Percentiles rank a stretch among this genome's conserved stretches.
Evolutionary conservation across 92 coral and sea anemone species (phyloP).

Genomic region (Porites divaricata): DNA sequence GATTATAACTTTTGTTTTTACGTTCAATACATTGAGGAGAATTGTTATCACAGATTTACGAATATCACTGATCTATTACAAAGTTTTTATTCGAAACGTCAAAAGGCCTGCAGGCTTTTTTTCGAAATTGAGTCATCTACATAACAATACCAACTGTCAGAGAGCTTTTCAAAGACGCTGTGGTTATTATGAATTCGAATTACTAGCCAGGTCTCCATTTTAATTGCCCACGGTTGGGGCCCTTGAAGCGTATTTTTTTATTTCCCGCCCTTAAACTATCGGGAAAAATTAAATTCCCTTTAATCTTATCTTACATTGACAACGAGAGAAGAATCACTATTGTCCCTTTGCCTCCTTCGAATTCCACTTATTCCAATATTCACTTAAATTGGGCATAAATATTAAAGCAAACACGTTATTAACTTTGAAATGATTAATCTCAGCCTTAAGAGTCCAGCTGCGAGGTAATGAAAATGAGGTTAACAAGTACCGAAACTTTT

Average conservation of each 20-base stretch:
- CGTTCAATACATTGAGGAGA: not conserved
- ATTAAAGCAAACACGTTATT: constrained; percentile 92
- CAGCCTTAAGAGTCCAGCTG: constrained; percentile 68
- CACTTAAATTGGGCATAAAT: constrained; percentile 88
- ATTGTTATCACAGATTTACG: not conserved
- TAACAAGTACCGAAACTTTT: constrained; percentile 57
- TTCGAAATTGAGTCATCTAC: constrained; percentile 64
- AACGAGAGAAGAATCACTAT: constrained; percentile 28
- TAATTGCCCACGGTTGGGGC: constrained; percentile 41
- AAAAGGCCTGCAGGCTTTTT: constrained; percentile 55
- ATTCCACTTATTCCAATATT: constrained; percentile 75
- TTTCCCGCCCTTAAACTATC: constrained; percentile 16
- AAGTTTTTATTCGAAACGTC: constrained; percentile 24
- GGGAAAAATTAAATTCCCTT: constrained; percentile 37
- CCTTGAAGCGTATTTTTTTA: constrained; percentile 18
- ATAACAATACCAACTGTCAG: constrained; percentile 70
- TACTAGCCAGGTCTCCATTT: constrained; percentile 36
- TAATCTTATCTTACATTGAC: constrained; percentile 34
- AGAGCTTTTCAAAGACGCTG: constrained; percentile 63
- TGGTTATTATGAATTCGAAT: constrained; percentile 70
- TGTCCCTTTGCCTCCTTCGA: constrained; percentile 39
- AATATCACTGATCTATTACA: constrained; percentile 16
- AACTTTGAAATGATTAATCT: constrained; percentile 89
- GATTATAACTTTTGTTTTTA: not conserved
- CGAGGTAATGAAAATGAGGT: constrained; percentile 82